Evolutionary conservation across 2,113 vertebrate genomes (phyloP).

Genomic region (Dipodomys stephensi): DNA sequence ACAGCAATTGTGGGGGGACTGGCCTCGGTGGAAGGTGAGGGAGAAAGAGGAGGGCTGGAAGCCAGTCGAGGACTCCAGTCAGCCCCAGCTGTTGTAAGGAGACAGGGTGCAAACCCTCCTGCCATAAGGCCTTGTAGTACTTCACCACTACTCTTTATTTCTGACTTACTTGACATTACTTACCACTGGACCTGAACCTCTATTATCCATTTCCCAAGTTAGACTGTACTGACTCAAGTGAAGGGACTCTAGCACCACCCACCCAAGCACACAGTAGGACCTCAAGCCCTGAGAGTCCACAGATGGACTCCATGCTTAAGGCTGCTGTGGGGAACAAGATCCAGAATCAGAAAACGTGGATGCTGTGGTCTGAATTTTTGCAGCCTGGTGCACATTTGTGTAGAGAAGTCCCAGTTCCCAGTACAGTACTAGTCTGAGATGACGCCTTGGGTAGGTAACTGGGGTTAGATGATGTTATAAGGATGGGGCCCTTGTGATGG

Average conservation of each 20-base stretch:
- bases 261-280: background rate
- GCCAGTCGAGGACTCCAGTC: background rate
- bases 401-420: background rate
- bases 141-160: background rate
- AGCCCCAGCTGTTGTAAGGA: background rate
- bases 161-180: background rate
- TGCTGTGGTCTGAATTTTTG: background rate
- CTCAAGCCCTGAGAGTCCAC: background rate
- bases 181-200: background rate
- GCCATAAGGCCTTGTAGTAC: accelerated
- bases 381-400: background rate
- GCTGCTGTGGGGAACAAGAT: background rate
- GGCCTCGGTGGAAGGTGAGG: background rate
- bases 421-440: background rate
- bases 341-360: background rate
- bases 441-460: background rate
- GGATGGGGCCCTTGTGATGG: background rate
- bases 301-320: background rate
- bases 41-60: background rate
- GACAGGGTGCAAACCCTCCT: background rate
- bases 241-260: accelerated
- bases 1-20: no score
- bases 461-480: background rate
- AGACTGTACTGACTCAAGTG: background rate
- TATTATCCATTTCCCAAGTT: background rate